Base-by-base conservation (phyloP, 1,140 invertebrate species). In the Nymphalis io region DNA sequence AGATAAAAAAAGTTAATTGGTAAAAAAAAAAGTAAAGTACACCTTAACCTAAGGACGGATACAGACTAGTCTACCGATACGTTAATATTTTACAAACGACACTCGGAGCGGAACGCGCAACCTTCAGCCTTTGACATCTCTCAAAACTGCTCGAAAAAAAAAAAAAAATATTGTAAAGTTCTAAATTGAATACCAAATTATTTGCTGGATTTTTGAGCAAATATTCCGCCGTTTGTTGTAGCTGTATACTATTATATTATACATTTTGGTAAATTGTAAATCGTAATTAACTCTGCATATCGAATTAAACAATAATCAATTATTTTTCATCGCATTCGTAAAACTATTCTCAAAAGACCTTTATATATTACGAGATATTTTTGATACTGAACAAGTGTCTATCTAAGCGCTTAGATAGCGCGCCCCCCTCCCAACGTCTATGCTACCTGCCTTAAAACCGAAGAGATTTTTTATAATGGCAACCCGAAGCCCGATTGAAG, bases 21-120 rank as follows among this genome's bases (percentile, higher is more conserved):
- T 75, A 72, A 75, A 77, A 79, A 69, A 75, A n/a, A n/a, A 59
- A 71, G 62, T 72, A 75, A 70, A 76, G 70, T 76, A 72, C 42
- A 76, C 73, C 75, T 78, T 74, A 53, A 77, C 70, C 78, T 79
- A 84, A 79, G 84, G 84, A 88, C 82, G 86, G 83, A 85, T 64
- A 79, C 73, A 85, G 86, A 88, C 86, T 88, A 88, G 86, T 74
- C 83, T 88, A 85, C 81, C 83, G 84, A 82, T 85, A 88, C 79
- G 67, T 55, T 57, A 33, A 3, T 57, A 51, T 51, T 16, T 51
- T 53, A 64, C 51, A 64, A 53, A 16, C 23, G 18, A 39, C 61
- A 51, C 12, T 20, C 16, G 46, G 46, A 21, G 12, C 20, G 18
- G 46, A 51, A 1, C 20, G 46, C n/a, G 46, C 18, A 12, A 51